A percentile compares a stretch with the other conserved stretches of the same genome.
Conservation (phyloP, 1,140 invertebrate genomes). For the Heterodera schachtii region DNA sequence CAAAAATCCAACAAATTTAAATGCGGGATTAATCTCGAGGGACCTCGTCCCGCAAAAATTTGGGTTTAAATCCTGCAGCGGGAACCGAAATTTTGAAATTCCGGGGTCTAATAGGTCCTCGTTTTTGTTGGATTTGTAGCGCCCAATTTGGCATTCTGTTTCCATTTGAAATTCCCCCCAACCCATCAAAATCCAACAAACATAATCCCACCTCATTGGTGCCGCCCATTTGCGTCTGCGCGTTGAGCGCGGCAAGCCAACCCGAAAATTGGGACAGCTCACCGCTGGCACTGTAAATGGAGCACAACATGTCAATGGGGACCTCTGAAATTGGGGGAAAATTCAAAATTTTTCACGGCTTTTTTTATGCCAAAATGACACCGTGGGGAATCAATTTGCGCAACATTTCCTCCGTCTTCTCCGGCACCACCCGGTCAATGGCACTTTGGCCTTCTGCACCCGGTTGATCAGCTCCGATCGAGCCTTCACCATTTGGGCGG, state of each 20-base stretch:
- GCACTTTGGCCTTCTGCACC: constrained; percentile 38
- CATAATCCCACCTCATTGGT: neutral
- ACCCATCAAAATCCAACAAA: too few species aligned
- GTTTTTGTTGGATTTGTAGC: too few species aligned
- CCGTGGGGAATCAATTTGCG: constrained; percentile 24
- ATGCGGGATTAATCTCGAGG: too few species aligned
- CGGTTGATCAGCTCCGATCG: constrained; percentile 20
- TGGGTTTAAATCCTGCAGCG: too few species aligned
- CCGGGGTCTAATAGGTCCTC: too few species aligned
- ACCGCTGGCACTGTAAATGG: constrained; percentile 37
- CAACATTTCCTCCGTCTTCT: constrained; percentile 27
- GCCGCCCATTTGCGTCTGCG: neutral
- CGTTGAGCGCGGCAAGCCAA: constrained; percentile 37
- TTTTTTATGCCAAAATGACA: neutral
- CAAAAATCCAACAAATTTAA: too few species aligned
- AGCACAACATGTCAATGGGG: constrained; percentile 32
- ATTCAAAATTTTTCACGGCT: constrained; percentile 3
- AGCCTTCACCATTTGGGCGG: neutral
- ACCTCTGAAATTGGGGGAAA: neutral
- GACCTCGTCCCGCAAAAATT: too few species aligned
- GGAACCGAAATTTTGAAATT: too few species aligned
- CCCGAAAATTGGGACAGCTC: constrained; percentile 42
- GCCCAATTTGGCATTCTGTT: too few species aligned
- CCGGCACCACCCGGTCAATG: constrained; percentile 31
- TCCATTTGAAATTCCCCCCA: too few species aligned